Conservation (phyloP, 2,888 invertebrate genomes). For the Oscheius sp. region DNA sequence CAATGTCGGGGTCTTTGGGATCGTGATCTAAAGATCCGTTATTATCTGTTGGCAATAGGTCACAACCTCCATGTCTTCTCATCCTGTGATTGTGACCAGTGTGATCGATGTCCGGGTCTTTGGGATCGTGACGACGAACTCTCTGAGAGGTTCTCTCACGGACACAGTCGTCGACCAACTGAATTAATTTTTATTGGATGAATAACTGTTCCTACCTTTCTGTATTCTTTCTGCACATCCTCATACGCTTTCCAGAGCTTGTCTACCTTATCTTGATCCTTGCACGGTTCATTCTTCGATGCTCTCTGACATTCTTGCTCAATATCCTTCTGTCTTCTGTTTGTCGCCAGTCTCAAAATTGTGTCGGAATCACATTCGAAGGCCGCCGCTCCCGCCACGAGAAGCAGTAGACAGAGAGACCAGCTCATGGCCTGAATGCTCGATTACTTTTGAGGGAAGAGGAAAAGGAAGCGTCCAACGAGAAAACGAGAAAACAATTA, state of each 20-base stretch:
- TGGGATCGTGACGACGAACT: slow-evolving; percentile 1
- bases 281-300: slow-evolving; percentile 31
- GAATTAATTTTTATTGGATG: neutral
- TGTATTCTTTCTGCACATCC: slow-evolving; percentile 50
- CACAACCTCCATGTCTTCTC: neutral
- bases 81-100: neutral
- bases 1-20: slow-evolving; percentile 50
- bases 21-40: slow-evolving; percentile 30
- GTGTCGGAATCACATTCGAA: slow-evolving; percentile 54
- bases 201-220: slow-evolving; percentile 33
- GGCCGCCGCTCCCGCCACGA: slow-evolving; percentile 1
- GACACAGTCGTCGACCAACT: slow-evolving; percentile 31
- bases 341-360: slow-evolving; percentile 57
- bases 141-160: neutral
- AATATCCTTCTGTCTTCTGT: slow-evolving; percentile 57
- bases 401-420: slow-evolving; percentile 11
- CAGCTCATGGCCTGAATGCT: slow-evolving; percentile 14
- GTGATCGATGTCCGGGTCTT: neutral
- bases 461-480: neutral
- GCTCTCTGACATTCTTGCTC: slow-evolving; percentile 51
- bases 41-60: neutral
- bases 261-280: slow-evolving; percentile 46
- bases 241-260: slow-evolving; percentile 57
- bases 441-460: neutral
- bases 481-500: neutral